Percentiles rank a stretch among this genome's conserved stretches.
Conservation (phyloP, 2,113 vertebrate species). For the Ovis aries region ARS-UI_Ramb_v3.0 NC_056080.1:19605501-19606000, state of each 20-base stretch:
- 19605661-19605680: too few relatives aligned
- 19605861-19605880: neutral
- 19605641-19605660: too few relatives aligned
- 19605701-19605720: too few relatives aligned
- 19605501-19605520: too few relatives aligned
- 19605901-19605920: conserved; percentile 7
- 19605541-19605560: too few relatives aligned
- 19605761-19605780: neutral
- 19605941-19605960: neutral
- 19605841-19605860: conserved; percentile 31
- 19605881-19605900: conserved; percentile 6
- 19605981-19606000: conserved; percentile 43
- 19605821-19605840: conserved; percentile 29
- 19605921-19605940: conserved; percentile 12
- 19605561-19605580: too few relatives aligned
- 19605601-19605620: too few relatives aligned
- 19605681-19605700: too few relatives aligned
- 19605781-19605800: neutral
- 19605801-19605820: neutral
- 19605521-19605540: too few relatives aligned
- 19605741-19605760: too few relatives aligned
- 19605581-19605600: fast-evolving
- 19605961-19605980: conserved; percentile 42
- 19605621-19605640: too few relatives aligned
- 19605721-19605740: too few relatives aligned